Evolutionary conservation across 1,140 invertebrate genomes (phyloP).

Genomic region (Lasaia peninsularis): DNA sequence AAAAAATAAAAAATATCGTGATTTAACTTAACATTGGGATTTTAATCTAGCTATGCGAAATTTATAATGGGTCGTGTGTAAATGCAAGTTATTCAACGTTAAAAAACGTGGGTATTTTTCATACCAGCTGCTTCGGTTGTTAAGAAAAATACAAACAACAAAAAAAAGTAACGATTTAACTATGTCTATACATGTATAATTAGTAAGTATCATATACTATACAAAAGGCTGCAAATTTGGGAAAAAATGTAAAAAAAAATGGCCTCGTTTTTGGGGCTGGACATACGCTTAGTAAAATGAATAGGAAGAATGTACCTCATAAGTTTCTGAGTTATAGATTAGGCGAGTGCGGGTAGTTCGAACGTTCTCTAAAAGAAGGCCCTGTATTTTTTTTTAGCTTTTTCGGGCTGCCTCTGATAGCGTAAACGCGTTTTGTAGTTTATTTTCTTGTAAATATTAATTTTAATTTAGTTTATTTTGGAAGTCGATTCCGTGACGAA

Average conservation of each 20-base stretch:
- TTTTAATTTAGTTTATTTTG: conserved; percentile 41
- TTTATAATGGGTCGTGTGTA: conserved; percentile 48
- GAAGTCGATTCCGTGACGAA: conserved; percentile 22
- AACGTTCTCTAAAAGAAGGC: conserved; percentile 32
- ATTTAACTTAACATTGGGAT: conserved; percentile 47
- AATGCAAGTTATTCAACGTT: conserved; percentile 43
- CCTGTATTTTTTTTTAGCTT: conserved; percentile 41
- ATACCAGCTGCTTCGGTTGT: conserved; percentile 27
- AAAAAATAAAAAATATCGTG: conserved; percentile 44
- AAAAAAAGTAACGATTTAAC: conserved; percentile 69
- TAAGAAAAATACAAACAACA: conserved; percentile 47
- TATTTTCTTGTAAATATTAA: conserved; percentile 60
- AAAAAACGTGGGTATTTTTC: conserved; percentile 41
- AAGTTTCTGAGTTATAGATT: conserved; percentile 66
- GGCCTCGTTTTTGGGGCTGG: conserved; percentile 66
- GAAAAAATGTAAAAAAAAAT: conserved; percentile 68
- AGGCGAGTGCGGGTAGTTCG: conserved; percentile 37
- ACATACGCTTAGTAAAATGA: conserved; percentile 74
- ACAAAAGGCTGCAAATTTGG: conserved; percentile 73
- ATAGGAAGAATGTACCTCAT: conserved; percentile 68
- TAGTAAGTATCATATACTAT: conserved; percentile 77
- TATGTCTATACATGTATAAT: conserved; percentile 73
- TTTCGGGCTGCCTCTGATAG: conserved; percentile 29
- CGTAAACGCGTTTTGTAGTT: conserved; percentile 35
- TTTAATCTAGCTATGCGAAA: conserved; percentile 53